phyloP scores from a whole-genome alignment of 92 coral and sea anemone genomes.

The Diadumene lineata region DNA sequence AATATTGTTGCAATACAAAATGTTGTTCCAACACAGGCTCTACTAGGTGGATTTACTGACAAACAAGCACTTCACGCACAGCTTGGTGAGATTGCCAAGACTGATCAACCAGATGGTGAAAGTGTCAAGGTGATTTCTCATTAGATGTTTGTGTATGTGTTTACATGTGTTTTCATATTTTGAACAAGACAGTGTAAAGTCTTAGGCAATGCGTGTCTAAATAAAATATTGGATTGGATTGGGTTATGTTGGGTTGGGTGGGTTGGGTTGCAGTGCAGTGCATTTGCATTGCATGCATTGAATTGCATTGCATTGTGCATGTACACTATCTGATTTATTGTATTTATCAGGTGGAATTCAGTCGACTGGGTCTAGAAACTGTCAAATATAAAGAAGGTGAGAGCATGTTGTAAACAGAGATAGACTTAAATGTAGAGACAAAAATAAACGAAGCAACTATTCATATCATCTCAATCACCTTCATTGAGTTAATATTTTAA shows the following conservation, averaged over 20 bases:
- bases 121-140: constrained; percentile 40
- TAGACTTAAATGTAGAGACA: too few species aligned
- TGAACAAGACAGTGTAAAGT: too few species aligned
- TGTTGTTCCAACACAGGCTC: too few species aligned
- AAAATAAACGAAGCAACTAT: too few species aligned
- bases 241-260: too few species aligned
- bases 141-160: neutral
- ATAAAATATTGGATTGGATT: too few species aligned
- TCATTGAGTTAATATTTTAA: too few species aligned
- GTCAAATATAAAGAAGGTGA: constrained; percentile 48
- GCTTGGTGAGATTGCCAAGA: constrained; percentile 41
- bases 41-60: constrained; percentile 75
- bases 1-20: too few species aligned
- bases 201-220: too few species aligned
- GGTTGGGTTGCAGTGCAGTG: too few species aligned
- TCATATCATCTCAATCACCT: too few species aligned
- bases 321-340: neutral
- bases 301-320: neutral
- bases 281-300: neutral
- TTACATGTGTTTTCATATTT: neutral
- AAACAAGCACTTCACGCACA: constrained; percentile 65
- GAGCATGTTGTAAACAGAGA: too few species aligned
- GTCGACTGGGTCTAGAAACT: constrained; percentile 34
- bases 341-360: constrained; percentile 28
- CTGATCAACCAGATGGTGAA: constrained; percentile 62